Base-by-base conservation (phyloP, 1,140 invertebrate species). In the Triops cancriformis region DNA sequence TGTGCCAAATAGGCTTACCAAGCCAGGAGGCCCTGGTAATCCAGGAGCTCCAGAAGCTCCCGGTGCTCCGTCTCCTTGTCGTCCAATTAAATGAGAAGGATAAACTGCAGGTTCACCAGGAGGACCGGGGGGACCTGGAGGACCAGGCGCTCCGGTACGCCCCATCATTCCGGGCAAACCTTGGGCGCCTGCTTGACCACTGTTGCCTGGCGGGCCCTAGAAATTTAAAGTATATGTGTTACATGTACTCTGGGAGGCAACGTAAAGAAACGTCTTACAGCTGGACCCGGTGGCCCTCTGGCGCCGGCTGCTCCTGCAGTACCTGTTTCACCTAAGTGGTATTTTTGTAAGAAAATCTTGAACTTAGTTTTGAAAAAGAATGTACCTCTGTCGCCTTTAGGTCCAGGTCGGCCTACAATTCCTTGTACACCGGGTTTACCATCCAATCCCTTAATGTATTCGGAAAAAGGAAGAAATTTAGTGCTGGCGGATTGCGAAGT, bases 111-210 rank as follows among this genome's bases (percentile, higher is more conserved):
- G 75, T 77, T 85, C 84, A 27, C 82, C 83, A 9, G 81, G 81
- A 4, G 81, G 82, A 10, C 84, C 86, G 11, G 85, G 82, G 51
- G 84, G 83, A 26, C 87, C 87, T 73, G 84, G 81, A 9, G 84
- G 82, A 18, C 82, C 80, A 42, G 51, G 42, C 11, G 26, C 45
- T 26, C 37, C 37, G 26, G 74, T 14, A 41, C 37, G 23, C 6
- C 37, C 45, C 26, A 27, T 81, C 12, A 81, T 76, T 27, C 82
- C 81, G 26, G 80, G 75, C 75, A 85, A 83, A n/a, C 82, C 83
- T 12, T 82, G 81, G 1, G 81, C 81, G 9, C 84, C 86, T 11
- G 85, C 82, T 72, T 84, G 83, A 26, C 87, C 87, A 72, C 84
- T 81, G 10, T 84, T 83, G 28, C 82, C 83, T 5, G 82, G 81